Base-by-base conservation (phyloP, 2,797 vertebrate genomes). In the Danionella dracula region DNA sequence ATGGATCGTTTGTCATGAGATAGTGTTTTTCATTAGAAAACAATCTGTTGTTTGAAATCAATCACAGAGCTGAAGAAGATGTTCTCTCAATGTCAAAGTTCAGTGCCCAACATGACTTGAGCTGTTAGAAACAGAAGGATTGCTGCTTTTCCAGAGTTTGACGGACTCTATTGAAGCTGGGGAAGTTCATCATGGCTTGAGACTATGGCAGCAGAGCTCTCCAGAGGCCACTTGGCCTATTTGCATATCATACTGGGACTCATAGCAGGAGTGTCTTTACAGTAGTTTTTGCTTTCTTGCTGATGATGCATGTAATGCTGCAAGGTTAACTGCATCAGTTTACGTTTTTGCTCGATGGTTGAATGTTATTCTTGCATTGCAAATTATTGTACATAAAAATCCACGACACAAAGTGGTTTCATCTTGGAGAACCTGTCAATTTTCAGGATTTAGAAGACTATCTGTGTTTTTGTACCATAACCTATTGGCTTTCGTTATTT, bases 191-290 rank as follows among this genome's bases (percentile, higher is more conserved):
- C 58, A 38, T 31, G 20, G 32, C 32, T 62, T 41, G 63, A 50
- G 51, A 51, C 46, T 71, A 68, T 74, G 64, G 63, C 58, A 67
- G 68, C 68, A 58, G 1, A 67, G 72, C 53, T 58, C 23, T 67
- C 27, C 48, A 23, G 63, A 55, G 46, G 35, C 64, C 46, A 34
- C 45, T 37, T 29, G 37, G 21, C 37, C 54, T 64, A 23, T 59
- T 68, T 38, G 51, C 42, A 62, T 42, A 40, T 42, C 4, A 20
- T 42, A 60, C 32, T 5, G 16, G 10, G 31, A 20, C 66, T 55
- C 71, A 42, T 60, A 4, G 41, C 53, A 45, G 37, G 45, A 57
- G 11, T 67, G 29, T 62, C 32, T 15, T 51, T 13, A 31, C n/a
- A n/a, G n/a, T n/a, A n/a, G n/a, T n/a, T n/a, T n/a, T n/a, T 53